Evolutionary conservation across 2,113 vertebrate genomes (phyloP).

Genomic region (Psephotus haematonotus): DNA sequence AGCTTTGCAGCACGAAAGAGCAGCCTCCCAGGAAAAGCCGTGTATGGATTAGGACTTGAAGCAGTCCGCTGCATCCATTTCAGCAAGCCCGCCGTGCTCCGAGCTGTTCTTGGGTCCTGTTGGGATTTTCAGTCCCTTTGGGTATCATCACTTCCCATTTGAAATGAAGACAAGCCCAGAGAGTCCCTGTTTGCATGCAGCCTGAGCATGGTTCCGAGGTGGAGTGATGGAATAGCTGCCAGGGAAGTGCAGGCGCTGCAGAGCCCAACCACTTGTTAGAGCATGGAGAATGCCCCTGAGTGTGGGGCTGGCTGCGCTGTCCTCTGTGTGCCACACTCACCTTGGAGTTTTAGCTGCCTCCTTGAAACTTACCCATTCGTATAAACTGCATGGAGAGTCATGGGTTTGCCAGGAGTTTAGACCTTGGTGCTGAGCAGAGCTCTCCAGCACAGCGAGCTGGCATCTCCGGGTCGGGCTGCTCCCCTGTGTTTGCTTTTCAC

Average conservation of each 20-base stretch:
- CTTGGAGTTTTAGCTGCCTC: background rate
- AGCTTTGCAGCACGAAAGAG: background rate
- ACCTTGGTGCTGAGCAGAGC: background rate
- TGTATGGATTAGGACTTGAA: background rate
- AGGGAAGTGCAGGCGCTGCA: background rate
- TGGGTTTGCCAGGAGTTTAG: background rate
- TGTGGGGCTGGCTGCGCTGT: background rate
- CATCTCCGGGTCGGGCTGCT: background rate
- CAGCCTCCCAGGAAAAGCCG: background rate
- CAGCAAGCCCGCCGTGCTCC: fast-evolving
- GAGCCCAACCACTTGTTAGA: conserved; percentile 9
- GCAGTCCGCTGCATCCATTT: background rate
- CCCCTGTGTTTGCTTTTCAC: background rate
- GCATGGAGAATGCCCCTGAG: fast-evolving
- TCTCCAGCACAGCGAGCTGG: background rate
- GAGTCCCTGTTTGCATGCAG: fast-evolving
- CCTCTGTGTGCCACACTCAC: fast-evolving
- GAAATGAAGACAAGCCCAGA: fast-evolving
- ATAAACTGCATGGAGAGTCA: fast-evolving
- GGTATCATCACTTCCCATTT: background rate
- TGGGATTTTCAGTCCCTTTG: background rate
- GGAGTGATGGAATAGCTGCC: background rate
- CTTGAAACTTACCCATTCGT: fast-evolving
- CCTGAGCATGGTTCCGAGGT: fast-evolving
- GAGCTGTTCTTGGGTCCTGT: fast-evolving